Conservation (phyloP, 2,888 invertebrate species). For the Pollenia griseotomentosa region DNA sequence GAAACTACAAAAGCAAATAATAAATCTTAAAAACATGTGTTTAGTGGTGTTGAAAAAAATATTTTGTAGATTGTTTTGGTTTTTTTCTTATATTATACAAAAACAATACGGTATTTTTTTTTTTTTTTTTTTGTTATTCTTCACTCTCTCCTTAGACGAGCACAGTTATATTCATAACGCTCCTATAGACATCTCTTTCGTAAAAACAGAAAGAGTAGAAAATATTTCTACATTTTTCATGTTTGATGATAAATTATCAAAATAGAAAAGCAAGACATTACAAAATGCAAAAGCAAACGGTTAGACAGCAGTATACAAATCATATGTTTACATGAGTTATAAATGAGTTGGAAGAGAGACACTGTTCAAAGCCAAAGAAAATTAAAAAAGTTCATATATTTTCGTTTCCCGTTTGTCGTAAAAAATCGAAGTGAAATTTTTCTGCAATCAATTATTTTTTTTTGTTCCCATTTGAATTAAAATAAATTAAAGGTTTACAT, state of each 20-base stretch:
- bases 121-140: slow-evolving; percentile 59
- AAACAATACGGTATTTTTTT: slow-evolving; percentile 65
- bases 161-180: background rate
- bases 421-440: slow-evolving; percentile 76
- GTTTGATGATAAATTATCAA: slow-evolving; percentile 28
- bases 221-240: background rate
- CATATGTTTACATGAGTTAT: slow-evolving; percentile 3
- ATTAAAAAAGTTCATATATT: slow-evolving; percentile 71
- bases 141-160: slow-evolving; percentile 57
- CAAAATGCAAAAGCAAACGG: slow-evolving; percentile 22
- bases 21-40: slow-evolving; percentile 63
- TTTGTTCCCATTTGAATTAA: slow-evolving; percentile 2
- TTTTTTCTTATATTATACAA: slow-evolving; percentile 57
- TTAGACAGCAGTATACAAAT: background rate
- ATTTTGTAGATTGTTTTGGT: slow-evolving; percentile 66
- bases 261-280: slow-evolving; percentile 41
- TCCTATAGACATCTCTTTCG: slow-evolving; percentile 47
- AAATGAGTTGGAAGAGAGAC: slow-evolving; percentile 53
- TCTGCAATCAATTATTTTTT: slow-evolving; percentile 64
- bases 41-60: slow-evolving; percentile 49
- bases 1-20: slow-evolving; percentile 32
- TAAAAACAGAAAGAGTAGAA: slow-evolving; percentile 23
- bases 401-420: slow-evolving; percentile 71
- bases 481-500: background rate
- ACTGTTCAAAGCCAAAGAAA: slow-evolving; percentile 32